Evolutionary conservation across 2,888 invertebrate genomes (phyloP).

Genomic region (Meloe dianella): DNA sequence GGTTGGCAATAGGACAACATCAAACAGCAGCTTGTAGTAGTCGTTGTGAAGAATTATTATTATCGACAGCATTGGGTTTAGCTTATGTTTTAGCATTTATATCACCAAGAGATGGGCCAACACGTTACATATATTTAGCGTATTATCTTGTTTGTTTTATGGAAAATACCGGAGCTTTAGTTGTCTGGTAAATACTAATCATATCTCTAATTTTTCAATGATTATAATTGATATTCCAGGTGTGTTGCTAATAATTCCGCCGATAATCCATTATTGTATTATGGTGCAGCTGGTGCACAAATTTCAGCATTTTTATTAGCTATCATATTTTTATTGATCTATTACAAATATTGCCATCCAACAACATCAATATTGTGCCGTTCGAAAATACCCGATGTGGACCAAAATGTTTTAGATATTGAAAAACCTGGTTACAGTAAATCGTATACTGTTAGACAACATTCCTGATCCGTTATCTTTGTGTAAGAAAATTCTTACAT

Average conservation of each 20-base stretch:
- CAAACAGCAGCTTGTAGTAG: slow-evolving; percentile 59
- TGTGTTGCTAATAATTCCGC: slow-evolving; percentile 58
- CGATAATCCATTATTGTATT: slow-evolving; percentile 56
- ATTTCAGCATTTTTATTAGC: slow-evolving; percentile 56
- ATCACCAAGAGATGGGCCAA: slow-evolving; percentile 67
- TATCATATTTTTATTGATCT: slow-evolving; percentile 57
- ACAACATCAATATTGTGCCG: slow-evolving; percentile 44
- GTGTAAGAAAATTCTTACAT: slow-evolving; percentile 40
- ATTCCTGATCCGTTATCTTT: slow-evolving; percentile 53
- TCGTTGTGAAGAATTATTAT: slow-evolving; percentile 58
- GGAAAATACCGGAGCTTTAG: slow-evolving; percentile 61
- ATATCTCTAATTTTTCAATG: neutral
- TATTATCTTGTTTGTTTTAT: slow-evolving; percentile 61
- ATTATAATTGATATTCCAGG: slow-evolving; percentile 45
- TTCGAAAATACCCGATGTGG: slow-evolving; percentile 49
- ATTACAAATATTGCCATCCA: slow-evolving; percentile 60
- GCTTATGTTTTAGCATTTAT: slow-evolving; percentile 68
- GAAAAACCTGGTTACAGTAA: slow-evolving; percentile 57
- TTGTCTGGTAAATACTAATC: slow-evolving; percentile 57
- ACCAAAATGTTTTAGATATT: slow-evolving; percentile 48
- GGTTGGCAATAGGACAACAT: slow-evolving; percentile 62
- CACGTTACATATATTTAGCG: slow-evolving; percentile 61
- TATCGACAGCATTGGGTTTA: slow-evolving; percentile 64
- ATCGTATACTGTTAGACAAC: slow-evolving; percentile 51
- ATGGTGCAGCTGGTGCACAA: slow-evolving; percentile 58